phyloP scores from a whole-genome alignment of 2,888 invertebrate genomes.

The Trichogramma dendrolimi region DNA sequence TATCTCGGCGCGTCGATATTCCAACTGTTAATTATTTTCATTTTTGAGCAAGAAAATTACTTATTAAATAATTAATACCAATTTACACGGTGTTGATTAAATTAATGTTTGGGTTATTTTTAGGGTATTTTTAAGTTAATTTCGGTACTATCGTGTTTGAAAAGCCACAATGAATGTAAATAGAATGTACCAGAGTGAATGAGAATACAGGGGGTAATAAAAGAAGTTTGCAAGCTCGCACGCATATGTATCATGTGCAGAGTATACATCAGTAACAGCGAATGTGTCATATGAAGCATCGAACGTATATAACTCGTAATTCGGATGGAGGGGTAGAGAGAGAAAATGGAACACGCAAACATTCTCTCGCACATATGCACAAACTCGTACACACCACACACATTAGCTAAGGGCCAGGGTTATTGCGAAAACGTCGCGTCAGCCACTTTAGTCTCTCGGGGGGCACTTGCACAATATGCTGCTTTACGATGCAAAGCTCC shows the following conservation, averaged over 20 bases:
- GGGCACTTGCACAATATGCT: slow-evolving; percentile 6
- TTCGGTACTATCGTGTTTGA: background rate
- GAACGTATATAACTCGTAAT: slow-evolving; percentile 15
- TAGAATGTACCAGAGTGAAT: slow-evolving; percentile 15
- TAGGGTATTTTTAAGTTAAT: background rate
- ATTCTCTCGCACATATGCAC: slow-evolving; percentile 9
- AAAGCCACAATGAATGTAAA: slow-evolving; percentile 10
- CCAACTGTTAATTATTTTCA: no score
- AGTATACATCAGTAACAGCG: no score
- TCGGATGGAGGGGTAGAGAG: slow-evolving; percentile 2
- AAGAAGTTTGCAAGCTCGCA: slow-evolving; percentile 9
- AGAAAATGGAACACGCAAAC: background rate
- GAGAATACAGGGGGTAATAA: background rate
- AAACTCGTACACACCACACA: background rate
- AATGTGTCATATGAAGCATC: background rate
- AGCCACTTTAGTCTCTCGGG: slow-evolving; percentile 22
- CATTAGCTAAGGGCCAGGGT: slow-evolving; percentile 7
- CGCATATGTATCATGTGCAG: background rate
- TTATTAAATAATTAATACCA: no score
- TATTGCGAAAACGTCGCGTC: slow-evolving; percentile 29
- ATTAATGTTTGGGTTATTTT: no score
- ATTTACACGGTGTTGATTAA: no score
- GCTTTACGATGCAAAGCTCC: slow-evolving; percentile 40
- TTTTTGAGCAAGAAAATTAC: no score
- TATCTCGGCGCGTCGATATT: no score